Evolutionary conservation across 2,113 vertebrate species (phyloP).

Genomic region (Chloropsis cyanopogon): DNA sequence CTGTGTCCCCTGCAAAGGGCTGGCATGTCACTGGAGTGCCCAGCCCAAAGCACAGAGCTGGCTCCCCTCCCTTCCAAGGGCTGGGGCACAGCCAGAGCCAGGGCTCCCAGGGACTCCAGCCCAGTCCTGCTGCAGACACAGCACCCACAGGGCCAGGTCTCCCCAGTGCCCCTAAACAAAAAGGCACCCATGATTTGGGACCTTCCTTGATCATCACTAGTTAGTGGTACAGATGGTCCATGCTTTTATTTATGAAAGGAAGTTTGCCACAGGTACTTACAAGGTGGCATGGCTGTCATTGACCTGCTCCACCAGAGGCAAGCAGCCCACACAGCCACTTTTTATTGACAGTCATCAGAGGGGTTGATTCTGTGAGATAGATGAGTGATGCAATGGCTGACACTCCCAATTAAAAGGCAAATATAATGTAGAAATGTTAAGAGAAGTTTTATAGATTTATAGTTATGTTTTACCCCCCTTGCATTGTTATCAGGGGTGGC

Average conservation of each 20-base stretch:
- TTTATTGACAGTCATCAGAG: not conserved
- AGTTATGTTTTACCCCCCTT: too few relatives aligned
- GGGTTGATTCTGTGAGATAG: not conserved
- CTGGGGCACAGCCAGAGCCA: not conserved
- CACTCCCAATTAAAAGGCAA: too few relatives aligned
- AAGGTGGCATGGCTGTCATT: rapidly evolving
- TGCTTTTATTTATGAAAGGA: not conserved
- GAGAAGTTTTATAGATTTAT: too few relatives aligned
- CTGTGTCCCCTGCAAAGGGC: rapidly evolving
- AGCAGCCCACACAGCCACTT: not conserved
- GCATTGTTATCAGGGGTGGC: too few relatives aligned
- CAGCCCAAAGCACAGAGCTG: rapidly evolving
- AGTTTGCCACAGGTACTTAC: not conserved
- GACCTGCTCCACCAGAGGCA: not conserved
- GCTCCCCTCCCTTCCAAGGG: not conserved
- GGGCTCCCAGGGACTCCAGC: not conserved
- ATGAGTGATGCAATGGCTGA: too few relatives aligned
- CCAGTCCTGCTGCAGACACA: not conserved
- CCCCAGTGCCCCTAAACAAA: not conserved
- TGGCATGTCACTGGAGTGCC: not conserved
- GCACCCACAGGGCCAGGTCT: not conserved
- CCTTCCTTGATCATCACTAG: not conserved
- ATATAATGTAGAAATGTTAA: too few relatives aligned
- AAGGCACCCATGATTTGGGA: not conserved
- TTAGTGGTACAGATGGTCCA: rapidly evolving